phyloP scores from a whole-genome alignment of 2,797 vertebrate genomes.

The Sardinella longiceps region DNA sequence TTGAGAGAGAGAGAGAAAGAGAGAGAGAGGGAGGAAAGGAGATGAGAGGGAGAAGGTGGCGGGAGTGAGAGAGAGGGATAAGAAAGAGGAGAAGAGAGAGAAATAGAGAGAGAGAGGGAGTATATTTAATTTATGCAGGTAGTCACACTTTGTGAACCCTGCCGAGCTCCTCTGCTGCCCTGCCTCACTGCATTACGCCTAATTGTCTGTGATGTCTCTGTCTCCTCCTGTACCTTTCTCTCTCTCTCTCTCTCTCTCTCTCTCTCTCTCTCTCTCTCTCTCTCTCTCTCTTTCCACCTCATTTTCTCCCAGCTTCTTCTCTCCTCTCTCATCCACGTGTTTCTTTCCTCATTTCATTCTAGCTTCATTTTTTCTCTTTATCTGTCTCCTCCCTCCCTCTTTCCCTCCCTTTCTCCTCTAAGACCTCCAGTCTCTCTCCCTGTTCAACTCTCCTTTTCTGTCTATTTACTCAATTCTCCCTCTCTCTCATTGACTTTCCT shows the following conservation, averaged over 20 bases:
- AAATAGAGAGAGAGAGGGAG: conserved; percentile 34
- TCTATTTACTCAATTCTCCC: conserved; percentile 43
- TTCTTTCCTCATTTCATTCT: neutral
- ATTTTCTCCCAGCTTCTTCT: neutral
- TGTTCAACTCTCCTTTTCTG: conserved; percentile 50
- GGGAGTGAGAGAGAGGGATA: neutral
- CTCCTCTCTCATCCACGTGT: neutral
- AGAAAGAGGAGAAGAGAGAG: neutral
- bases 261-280: conserved; percentile 20
- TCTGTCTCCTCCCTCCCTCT: neutral
- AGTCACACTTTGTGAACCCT: conserved; percentile 54
- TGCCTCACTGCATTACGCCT: conserved; percentile 52
- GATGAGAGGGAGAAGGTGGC: neutral
- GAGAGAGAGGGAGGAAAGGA: neutral
- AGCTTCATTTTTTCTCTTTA: neutral
- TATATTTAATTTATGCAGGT: conserved; percentile 59
- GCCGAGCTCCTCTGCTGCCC: conserved; percentile 50
- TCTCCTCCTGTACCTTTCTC: conserved; percentile 22
- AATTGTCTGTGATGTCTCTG: conserved; percentile 57
- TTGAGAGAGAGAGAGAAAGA: neutral
- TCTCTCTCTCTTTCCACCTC: conserved; percentile 7
- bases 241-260: neutral
- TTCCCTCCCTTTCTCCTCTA: neutral
- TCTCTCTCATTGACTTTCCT: neutral
- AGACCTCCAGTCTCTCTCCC: conserved; percentile 44